Base-by-base conservation (phyloP, 2,888 invertebrate genomes). In the Megaustenia siamemsis region DNA sequence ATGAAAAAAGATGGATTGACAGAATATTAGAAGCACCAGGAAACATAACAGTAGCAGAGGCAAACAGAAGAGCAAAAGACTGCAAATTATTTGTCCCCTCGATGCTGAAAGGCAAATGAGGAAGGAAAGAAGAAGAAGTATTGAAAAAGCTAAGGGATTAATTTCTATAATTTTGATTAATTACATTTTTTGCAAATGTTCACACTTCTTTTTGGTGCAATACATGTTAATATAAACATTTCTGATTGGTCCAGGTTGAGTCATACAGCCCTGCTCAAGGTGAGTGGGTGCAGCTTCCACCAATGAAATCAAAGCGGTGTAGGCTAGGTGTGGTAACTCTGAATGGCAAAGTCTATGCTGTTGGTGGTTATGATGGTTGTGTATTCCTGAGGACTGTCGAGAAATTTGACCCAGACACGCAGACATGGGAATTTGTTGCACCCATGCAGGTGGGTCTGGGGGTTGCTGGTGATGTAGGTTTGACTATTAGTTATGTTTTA, bases 321-420 rank as follows among this genome's bases (percentile, higher is more conserved):
- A 96, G 97, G 10, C 95, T 97, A 10, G 97, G 97, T 0, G 97
- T 97, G 1, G 96, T 97, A 0, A 96, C 97, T 43, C 94, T 97
- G 5, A 96, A 96, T 91, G 97, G 97, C 4, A 97, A 97, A 94
- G 95, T 97, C 32, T 97, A 97, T 92, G 97, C 92, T 21, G 92
- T 92, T 0, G 93, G 94, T 4, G 94, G 97, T 3, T 97, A 97
- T 91, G 97, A 97, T 94, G 97, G 97, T 1, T 96, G 96, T 85
- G 96, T 96, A 4, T 97, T 97, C 94, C 94, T 97, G 79, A 96
- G 96, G 91, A 96, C 96, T 0, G 97, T 97, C 0, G 97, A 97
- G 94, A 96, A 96, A 90, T 97, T 96, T 91, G 96, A 97, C 94
- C 97, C 97, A 0, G 94, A 95, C 69, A 95, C 95, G 2, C 96